These are phyloP conservation scores for Chascanopsetta lugubris DNA, from an alignment of 2,113 vertebrate genomes.

Conservation along the genomic window DNA sequence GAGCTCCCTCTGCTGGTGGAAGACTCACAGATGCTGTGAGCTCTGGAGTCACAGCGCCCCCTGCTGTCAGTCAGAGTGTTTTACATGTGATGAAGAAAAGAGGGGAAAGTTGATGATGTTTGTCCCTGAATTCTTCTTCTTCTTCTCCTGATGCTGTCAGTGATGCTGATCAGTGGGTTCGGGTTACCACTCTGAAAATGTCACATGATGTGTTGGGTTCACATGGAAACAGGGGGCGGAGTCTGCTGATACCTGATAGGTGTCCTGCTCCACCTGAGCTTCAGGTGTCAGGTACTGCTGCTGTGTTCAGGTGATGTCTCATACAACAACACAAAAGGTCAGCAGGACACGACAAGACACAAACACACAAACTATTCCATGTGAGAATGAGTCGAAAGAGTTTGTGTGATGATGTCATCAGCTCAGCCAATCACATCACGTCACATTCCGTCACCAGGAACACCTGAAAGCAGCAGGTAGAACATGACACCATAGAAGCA, in stretches of 20 bases:
- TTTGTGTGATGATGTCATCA: no score
- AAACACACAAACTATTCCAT: neutral
- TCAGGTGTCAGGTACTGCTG: constrained; percentile 36
- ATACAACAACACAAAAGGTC: neutral
- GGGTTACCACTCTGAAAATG: no score
- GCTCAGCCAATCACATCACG: no score
- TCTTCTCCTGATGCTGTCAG: no score
- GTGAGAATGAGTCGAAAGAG: neutral
- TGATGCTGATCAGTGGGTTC: neutral
- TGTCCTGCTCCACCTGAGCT: constrained; percentile 22
- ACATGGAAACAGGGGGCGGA: neutral
- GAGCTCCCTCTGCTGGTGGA: no score
- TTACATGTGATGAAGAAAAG: no score
- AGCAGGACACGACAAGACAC: neutral
- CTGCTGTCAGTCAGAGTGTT: no score
- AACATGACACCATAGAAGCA: neutral
- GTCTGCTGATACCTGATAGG: constrained; percentile 38
- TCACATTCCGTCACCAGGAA: neutral
- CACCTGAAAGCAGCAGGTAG: constrained; percentile 21
- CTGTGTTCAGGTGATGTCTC: constrained; percentile 18
- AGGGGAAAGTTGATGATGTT: no score
- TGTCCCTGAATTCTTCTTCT: no score
- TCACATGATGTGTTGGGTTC: neutral
- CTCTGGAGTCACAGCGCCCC: no score
- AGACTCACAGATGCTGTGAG: no score